Evolutionary conservation across 2,113 vertebrate species (phyloP).

Genomic region (Sprattus sprattus): DNA sequence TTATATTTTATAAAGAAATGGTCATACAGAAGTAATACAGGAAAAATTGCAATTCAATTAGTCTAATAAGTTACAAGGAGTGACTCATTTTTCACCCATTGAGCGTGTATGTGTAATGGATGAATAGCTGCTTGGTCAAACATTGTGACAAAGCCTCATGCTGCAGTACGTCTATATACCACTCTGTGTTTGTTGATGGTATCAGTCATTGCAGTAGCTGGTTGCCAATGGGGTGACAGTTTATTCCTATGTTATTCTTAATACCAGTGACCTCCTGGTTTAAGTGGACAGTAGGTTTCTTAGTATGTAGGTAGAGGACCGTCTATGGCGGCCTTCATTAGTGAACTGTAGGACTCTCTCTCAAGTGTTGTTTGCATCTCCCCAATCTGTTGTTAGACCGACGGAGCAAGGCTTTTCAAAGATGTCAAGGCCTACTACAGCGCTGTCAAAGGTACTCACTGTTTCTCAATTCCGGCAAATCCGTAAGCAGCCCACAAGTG

Average conservation of each 20-base stretch:
- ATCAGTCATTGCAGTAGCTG: neutral
- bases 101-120: neutral
- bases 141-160: neutral
- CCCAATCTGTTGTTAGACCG: conserved; percentile 64
- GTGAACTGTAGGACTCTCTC: neutral
- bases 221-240: neutral
- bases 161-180: neutral
- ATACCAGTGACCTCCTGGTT: neutral
- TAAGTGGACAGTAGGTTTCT: neutral
- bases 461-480: neutral
- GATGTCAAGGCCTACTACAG: conserved; percentile 83
- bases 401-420: conserved; percentile 84
- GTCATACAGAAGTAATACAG: neutral
- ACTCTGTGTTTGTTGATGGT: neutral
- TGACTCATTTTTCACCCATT: neutral
- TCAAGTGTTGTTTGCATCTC: neutral
- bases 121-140: conserved; percentile 27
- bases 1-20: neutral
- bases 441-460: conserved; percentile 82
- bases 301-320: neutral
- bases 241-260: neutral
- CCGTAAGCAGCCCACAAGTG: neutral
- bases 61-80: neutral
- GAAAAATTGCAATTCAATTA: neutral
- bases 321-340: neutral